phyloP scores from a whole-genome alignment of 2,797 vertebrate genomes.

The Macropus fuliginosus region DNA sequence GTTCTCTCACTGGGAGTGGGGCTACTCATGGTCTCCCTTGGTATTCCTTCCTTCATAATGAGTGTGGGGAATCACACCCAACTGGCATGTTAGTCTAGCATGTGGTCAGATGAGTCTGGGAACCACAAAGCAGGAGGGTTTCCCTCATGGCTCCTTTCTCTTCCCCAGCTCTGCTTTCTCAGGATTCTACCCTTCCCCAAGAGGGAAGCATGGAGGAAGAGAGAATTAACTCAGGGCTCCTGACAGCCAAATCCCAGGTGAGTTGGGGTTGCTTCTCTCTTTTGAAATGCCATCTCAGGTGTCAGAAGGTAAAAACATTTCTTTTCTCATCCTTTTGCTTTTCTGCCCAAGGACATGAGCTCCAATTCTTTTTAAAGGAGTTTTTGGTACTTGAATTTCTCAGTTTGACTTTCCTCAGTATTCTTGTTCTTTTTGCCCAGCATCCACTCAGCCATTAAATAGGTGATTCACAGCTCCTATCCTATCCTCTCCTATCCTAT shows the following conservation, averaged over 20 bases:
- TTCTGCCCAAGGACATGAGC: not conserved
- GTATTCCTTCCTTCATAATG: not conserved
- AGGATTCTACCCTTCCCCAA: conserved; percentile 42
- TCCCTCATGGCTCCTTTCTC: conserved; percentile 10
- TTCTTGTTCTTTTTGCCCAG: not conserved
- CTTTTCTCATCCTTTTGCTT: conserved; percentile 13
- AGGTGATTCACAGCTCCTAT: not conserved
- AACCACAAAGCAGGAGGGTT: not conserved
- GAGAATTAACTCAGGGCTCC: conserved; percentile 38
- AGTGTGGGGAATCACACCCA: not conserved
- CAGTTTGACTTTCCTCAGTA: not conserved
- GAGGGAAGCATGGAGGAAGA: conserved; percentile 22
- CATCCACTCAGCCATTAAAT: not conserved
- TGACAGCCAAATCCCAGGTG: conserved; percentile 49
- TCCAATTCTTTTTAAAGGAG: not conserved
- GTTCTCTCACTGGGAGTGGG: not conserved
- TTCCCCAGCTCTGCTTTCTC: conserved; percentile 49
- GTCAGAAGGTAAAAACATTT: not conserved
- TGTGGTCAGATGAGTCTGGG: not conserved
- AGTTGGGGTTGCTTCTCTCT: conserved; percentile 33
- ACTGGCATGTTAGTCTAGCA: not conserved
- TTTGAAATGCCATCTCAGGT: conserved; percentile 13
- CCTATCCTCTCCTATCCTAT: not conserved
- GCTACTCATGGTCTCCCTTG: not conserved
- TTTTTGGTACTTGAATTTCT: not conserved